Percentiles rank a stretch among this genome's conserved stretches.
These are phyloP conservation scores for Pseudoips prasinana DNA, from an alignment of 2,888 invertebrate species.

Conservation along the genomic window DNA sequence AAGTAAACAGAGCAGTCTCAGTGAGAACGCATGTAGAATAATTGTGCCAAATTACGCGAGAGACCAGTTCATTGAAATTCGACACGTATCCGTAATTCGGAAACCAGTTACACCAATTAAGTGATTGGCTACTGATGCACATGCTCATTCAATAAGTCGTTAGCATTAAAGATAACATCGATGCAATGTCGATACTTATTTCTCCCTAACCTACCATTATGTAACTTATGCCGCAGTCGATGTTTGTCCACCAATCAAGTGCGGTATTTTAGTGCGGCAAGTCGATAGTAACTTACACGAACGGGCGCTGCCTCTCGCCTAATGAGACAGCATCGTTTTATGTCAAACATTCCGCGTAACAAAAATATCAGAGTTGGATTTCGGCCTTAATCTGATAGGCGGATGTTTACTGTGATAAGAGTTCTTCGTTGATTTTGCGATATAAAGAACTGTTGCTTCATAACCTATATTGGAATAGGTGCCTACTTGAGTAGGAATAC, in stretches of 20 bases:
- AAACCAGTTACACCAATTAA: conserved; percentile 40
- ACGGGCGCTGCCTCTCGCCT: conserved; percentile 64
- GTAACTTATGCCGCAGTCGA: conserved; percentile 38
- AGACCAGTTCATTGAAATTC: conserved; percentile 10
- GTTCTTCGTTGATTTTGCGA: background rate
- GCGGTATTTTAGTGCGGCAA: conserved; percentile 62
- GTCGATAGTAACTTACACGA: conserved; percentile 69
- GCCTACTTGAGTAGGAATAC: too few species aligned
- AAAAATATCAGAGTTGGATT: conserved; percentile 21
- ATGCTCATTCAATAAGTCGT: conserved; percentile 5
- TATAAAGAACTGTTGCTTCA: too few species aligned
- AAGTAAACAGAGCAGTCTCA: background rate
- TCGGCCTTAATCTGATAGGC: too few species aligned
- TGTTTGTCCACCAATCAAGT: conserved; percentile 69
- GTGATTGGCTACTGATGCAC: conserved; percentile 38
- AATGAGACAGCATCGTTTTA: conserved; percentile 73
- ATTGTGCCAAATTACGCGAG: conserved; percentile 6
- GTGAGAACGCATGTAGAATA: conserved; percentile 2
- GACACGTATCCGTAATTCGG: conserved; percentile 18
- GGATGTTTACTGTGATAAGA: too few species aligned
- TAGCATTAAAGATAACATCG: conserved; percentile 36
- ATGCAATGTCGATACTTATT: conserved; percentile 37
- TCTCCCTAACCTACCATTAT: conserved; percentile 5
- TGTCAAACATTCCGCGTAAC: conserved; percentile 58
- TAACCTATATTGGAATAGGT: too few species aligned